Evolutionary conservation across 2,113 vertebrate genomes (phyloP).

Genomic region (Daubentonia madagascariensis): DNA sequence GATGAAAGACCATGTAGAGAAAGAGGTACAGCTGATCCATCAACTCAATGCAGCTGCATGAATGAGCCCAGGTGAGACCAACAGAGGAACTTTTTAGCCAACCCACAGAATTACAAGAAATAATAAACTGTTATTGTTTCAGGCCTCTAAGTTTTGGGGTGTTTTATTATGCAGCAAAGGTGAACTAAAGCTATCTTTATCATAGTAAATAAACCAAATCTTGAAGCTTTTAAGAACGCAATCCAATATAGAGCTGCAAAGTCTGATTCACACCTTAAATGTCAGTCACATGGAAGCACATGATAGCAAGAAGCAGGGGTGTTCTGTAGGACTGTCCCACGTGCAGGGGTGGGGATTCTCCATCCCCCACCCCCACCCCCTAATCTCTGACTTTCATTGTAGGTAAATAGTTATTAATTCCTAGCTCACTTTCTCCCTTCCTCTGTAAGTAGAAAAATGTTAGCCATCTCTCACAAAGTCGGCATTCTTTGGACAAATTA

Average conservation of each 20-base stretch:
- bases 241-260: not conserved
- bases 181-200: not conserved
- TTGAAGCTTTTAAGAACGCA: not conserved
- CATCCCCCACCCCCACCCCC: fast-evolving
- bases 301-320: not conserved
- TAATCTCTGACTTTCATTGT: not conserved
- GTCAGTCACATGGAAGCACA: not conserved
- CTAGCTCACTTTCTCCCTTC: not conserved
- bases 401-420: not conserved
- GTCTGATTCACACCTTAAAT: not conserved
- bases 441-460: not conserved
- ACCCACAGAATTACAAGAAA: not conserved
- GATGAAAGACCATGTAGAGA: not conserved
- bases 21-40: not conserved
- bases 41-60: not conserved
- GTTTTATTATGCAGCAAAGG: not conserved
- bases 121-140: not conserved
- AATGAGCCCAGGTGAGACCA: not conserved
- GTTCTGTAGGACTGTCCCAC: not conserved
- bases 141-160: not conserved
- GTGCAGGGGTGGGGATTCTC: not conserved
- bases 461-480: not conserved
- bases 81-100: not conserved
- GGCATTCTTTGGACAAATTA: not conserved
- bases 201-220: not conserved